Percentiles rank a stretch among this genome's conserved stretches.
phyloP scores from a whole-genome alignment of 2,797 vertebrate genomes.

The Spheniscus humboldti region DNA sequence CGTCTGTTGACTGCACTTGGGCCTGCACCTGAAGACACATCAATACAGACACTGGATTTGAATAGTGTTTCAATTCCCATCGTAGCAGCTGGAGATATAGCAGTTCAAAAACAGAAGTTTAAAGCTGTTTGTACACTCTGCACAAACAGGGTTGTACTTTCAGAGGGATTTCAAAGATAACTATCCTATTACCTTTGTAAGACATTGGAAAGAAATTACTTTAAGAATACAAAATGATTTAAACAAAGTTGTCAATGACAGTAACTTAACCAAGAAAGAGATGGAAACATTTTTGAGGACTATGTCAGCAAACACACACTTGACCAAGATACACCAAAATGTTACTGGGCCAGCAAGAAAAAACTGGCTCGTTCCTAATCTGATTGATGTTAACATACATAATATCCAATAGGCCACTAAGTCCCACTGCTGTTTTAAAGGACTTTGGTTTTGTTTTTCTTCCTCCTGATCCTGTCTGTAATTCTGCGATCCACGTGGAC shows the following conservation, averaged over 20 bases:
- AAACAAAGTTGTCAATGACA: background rate
- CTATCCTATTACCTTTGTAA: background rate
- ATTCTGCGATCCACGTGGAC: background rate
- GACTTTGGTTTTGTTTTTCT: background rate
- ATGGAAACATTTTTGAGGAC: background rate
- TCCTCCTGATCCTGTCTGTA: background rate
- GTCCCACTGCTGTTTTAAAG: background rate
- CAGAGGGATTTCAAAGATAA: background rate
- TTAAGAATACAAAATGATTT: background rate
- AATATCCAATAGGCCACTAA: background rate
- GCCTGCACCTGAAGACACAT: constrained; percentile 73
- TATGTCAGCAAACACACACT: background rate
- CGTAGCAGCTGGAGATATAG: background rate
- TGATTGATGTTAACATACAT: background rate
- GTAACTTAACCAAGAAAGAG: background rate
- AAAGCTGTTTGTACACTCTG: background rate
- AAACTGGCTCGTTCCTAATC: background rate
- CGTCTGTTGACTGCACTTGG: constrained; percentile 73
- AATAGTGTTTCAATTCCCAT: background rate
- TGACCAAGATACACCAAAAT: background rate
- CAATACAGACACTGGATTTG: constrained; percentile 22
- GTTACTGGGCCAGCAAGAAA: background rate
- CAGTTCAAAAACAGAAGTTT: background rate
- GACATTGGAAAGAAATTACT: background rate
- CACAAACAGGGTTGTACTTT: background rate